Conservation (phyloP, 2,113 vertebrate species). For the Orientallactaga bullata region DNA sequence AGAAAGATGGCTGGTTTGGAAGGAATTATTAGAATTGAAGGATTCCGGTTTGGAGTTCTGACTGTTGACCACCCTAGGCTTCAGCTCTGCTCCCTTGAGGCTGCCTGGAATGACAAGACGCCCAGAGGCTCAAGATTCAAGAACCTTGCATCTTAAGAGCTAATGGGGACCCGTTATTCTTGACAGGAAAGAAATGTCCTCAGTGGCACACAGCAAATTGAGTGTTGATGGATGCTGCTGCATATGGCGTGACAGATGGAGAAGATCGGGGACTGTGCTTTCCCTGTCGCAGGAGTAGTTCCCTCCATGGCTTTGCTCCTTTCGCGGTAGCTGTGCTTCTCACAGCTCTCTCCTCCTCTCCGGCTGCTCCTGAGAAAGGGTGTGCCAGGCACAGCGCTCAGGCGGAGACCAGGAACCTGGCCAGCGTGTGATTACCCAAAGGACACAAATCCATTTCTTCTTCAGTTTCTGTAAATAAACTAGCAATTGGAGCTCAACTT, state of each 20-base stretch:
- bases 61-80: not conserved
- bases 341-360: slow-evolving; percentile 53
- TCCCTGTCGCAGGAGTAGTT: slow-evolving; percentile 70
- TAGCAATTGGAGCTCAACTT: not conserved
- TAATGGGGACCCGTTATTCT: slow-evolving; percentile 75
- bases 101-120: slow-evolving; percentile 25
- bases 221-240: slow-evolving; percentile 47
- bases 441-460: not conserved
- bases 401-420: not conserved
- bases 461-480: not conserved
- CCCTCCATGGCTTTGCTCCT: slow-evolving; percentile 68
- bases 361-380: not conserved
- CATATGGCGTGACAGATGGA: slow-evolving; percentile 74
- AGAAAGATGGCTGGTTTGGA: not conserved
- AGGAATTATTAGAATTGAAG: not conserved
- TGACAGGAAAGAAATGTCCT: slow-evolving; percentile 66
- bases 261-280: slow-evolving; percentile 58
- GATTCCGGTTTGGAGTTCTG: not conserved
- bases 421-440: not conserved
- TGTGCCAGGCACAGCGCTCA: not conserved
- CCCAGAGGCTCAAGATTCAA: slow-evolving; percentile 30
- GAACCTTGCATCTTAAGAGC: slow-evolving; percentile 58
- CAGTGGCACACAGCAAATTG: slow-evolving; percentile 67
- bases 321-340: slow-evolving; percentile 70
- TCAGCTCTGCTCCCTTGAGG: not conserved